Evolutionary conservation across 2,888 invertebrate species (phyloP), one percentile per base, ranked within the genome.

Genomic region (Theretra japonica): DNA sequence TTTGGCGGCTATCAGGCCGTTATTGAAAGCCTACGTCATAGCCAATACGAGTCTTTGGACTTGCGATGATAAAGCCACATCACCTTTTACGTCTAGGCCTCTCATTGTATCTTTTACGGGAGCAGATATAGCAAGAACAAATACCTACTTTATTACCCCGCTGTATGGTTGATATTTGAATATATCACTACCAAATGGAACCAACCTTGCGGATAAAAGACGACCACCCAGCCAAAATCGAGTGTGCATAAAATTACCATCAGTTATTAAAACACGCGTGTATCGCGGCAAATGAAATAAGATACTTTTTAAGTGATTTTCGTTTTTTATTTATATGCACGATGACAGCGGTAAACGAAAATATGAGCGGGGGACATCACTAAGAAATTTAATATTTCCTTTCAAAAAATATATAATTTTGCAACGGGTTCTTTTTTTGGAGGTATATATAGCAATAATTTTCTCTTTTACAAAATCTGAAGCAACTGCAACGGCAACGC

Each of bases 201-300:
- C 21, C 62, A 62, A 65, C 65, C 65, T 65, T 65, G 65, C 48
- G 65, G 41, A 65, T 65, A 65, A 65, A 65, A 62, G 30, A 70
- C 28, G 86, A 85, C 87, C 88, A 85, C 86, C 87, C 88, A 84
- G 72, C 74, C 76, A 30, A 84, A 81, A 84, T 80, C 76, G 80
- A 79, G 75, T 79, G 70, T 77, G 87, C 88, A 89, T 89, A 88
- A 88, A 87, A 88, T 88, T 84, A 85, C 82, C 86, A 89, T 89
- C 86, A 82, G 82, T 89, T 86, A 86, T 83, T 83, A 81, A 83
- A 83, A 78, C 79, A 75, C 77, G 79, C 80, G 74, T 79, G 75
- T 80, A 76, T 80, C 77, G 73, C 78, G 73, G 74, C 69, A 76
- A 75, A 83, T 85, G 79, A 82, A 81, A 79, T 82, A 75, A 76